Evolutionary conservation across 1,140 invertebrate genomes (phyloP).

Genomic region (Bombus superbus): DNA sequence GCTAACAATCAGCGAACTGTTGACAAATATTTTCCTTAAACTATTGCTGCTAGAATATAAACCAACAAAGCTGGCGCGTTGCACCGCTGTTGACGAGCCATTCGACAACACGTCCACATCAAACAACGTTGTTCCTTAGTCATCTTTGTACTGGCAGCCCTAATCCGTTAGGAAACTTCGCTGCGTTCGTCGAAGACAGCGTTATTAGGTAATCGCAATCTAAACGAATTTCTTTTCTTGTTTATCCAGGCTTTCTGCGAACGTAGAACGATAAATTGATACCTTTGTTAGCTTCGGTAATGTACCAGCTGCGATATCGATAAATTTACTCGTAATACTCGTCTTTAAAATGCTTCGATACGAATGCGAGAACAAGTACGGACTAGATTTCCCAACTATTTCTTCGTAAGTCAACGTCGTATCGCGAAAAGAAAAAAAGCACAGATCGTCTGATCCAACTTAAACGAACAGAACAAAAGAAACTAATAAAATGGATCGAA

Average conservation of each 20-base stretch:
- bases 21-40: conserved; percentile 37
- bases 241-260: neutral
- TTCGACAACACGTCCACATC: conserved; percentile 26
- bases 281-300: neutral
- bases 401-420: too few species aligned
- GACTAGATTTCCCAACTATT: too few species aligned
- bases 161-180: conserved; percentile 27
- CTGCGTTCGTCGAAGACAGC: neutral
- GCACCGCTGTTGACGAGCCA: conserved; percentile 23
- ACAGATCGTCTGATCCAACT: too few species aligned
- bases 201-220: neutral
- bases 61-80: conserved; percentile 20
- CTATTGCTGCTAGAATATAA: conserved; percentile 27
- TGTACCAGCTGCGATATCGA: neutral
- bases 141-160: conserved; percentile 18
- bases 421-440: too few species aligned
- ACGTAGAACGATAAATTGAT: neutral
- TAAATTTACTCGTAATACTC: neutral
- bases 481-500: too few species aligned
- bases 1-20: conserved; percentile 33
- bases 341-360: neutral
- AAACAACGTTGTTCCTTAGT: conserved; percentile 23
- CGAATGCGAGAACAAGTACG: too few species aligned
- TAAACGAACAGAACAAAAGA: too few species aligned
- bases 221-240: neutral